A percentile compares a stretch with the other conserved stretches of the same genome.
Conservation (phyloP, 1,140 invertebrate species). For the Solenopsis invicta region DNA sequence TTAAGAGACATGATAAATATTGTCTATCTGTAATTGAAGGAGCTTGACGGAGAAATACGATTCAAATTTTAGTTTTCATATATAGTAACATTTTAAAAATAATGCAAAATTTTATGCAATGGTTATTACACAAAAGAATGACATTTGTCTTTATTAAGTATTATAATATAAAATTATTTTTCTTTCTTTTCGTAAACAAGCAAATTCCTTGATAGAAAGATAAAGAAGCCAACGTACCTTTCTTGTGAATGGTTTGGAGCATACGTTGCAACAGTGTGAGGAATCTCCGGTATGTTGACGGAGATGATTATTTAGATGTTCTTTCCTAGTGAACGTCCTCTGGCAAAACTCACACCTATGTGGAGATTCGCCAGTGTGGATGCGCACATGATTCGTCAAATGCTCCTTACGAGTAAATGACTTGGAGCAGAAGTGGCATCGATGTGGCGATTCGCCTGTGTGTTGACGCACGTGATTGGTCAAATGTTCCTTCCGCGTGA, state of each 20-base stretch:
- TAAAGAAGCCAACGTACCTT: slow-evolving; percentile 88
- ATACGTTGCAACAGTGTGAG: slow-evolving; percentile 94
- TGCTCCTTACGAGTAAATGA: slow-evolving; percentile 95
- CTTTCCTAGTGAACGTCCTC: slow-evolving; percentile 94
- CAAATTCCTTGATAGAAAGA: not conserved
- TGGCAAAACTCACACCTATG: slow-evolving; percentile 94
- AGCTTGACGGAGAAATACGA: not conserved
- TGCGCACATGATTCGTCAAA: slow-evolving; percentile 92
- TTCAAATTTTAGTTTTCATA: not conserved
- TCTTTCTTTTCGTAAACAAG: not conserved
- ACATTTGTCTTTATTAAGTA: not conserved
- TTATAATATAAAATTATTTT: not conserved
- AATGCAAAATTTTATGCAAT: not conserved
- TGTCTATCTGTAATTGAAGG: not conserved
- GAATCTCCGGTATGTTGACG: slow-evolving; percentile 97
- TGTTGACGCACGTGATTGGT: slow-evolving; percentile 94
- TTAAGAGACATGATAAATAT: slow-evolving; percentile 12
- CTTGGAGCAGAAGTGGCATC: slow-evolving; percentile 94
- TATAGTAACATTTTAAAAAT: not conserved
- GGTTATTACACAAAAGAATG: not conserved
- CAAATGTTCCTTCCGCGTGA: slow-evolving; percentile 96
- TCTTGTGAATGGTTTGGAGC: slow-evolving; percentile 94
- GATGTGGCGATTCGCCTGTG: slow-evolving; percentile 93
- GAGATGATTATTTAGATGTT: slow-evolving; percentile 93
- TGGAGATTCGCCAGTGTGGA: slow-evolving; percentile 92